Evolutionary conservation across 1,140 invertebrate genomes (phyloP), one percentile per base, ranked within the genome.

Genomic region (Reticulitermes speratus): DNA sequence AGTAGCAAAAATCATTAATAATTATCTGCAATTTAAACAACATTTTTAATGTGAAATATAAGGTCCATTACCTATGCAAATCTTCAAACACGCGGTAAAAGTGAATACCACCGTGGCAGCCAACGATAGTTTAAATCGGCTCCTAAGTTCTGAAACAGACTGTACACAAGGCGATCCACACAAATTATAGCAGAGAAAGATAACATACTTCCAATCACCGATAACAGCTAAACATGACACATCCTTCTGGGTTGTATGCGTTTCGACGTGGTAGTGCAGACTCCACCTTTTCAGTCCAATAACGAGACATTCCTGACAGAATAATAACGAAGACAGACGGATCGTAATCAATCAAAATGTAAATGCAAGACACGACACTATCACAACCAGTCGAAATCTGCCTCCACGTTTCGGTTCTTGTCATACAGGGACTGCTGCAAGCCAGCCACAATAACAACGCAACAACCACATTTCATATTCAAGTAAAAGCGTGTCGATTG

Each of bases 281-380:
- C 65, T 75, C 65, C 65, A 75, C 65, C 65, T 75, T 75, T 75
- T 75, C 65, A 75, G 65, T 75, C 65, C n/a, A 30, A 30, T 75
- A 75, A 75, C 65, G 65, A 75, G 65, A 75, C 65, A 25, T 8
- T 55, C 25, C 25, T n/a, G 65, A 75, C 65, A 75, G 25, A 30
- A 30, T 25, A 30, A 75, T 75, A 75, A 75, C 65, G 65, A 30
- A 11, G 65, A 25, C 6, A 19, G 65, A 25, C 30, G 25, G n/a
- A 16, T 75, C n/a, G 8, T 75, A 30, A 75, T 75, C 65, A 75
- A 75, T 75, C 65, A 75, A 30, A 75, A 75, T 75, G 65, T 75
- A 30, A 75, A 75, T n/a, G 7, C 65, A 75, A 11, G n/a, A 25
- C 7, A 75, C 65, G 65, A 75, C 65, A 75, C 25, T 75, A 75